These are phyloP conservation scores for Drosophila conformis DNA, from an alignment of 2,888 invertebrate species.

Conservation along the genomic window DNA sequence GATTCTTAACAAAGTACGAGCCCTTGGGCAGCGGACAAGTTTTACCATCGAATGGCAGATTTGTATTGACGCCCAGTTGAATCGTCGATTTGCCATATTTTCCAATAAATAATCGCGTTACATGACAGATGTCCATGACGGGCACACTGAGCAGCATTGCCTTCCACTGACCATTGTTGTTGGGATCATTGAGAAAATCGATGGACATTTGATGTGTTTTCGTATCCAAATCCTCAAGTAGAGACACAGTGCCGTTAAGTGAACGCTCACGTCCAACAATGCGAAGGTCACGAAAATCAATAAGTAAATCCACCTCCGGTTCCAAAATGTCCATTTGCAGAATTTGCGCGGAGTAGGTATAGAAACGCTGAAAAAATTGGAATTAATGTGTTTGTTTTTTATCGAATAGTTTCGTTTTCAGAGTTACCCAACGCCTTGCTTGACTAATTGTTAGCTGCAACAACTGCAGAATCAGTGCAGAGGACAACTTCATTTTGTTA, in stretches of 20 bases:
- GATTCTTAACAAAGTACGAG: slow-evolving; percentile 8
- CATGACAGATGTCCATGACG: slow-evolving; percentile 22
- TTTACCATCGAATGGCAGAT: slow-evolving; percentile 30
- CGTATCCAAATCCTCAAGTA: slow-evolving; percentile 27
- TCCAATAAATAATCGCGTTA: slow-evolving; percentile 9
- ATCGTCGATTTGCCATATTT: slow-evolving; percentile 30
- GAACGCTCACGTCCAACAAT: slow-evolving; percentile 30
- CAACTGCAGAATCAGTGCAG: neutral
- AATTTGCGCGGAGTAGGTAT: slow-evolving; percentile 11
- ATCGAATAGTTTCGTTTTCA: neutral
- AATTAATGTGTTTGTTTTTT: neutral
- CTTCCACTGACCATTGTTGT: slow-evolving; percentile 24
- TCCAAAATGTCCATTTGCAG: slow-evolving; percentile 13
- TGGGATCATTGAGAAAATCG: slow-evolving; percentile 34
- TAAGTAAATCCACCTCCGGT: slow-evolving; percentile 7
- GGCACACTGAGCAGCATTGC: slow-evolving; percentile 28
- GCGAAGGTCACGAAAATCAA: slow-evolving; percentile 33
- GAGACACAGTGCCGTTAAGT: slow-evolving; percentile 28
- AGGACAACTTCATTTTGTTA: slow-evolving; percentile 6
- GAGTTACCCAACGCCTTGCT: neutral
- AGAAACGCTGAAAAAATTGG: slow-evolving; percentile 2
- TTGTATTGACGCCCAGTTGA: slow-evolving; percentile 15
- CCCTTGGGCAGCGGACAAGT: slow-evolving; percentile 30
- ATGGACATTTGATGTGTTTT: slow-evolving; percentile 23
- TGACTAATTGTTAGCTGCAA: neutral